Evolutionary conservation across 2,797 vertebrate genomes (phyloP).

Genomic region (Pipistrellus pygmaeus): DNA sequence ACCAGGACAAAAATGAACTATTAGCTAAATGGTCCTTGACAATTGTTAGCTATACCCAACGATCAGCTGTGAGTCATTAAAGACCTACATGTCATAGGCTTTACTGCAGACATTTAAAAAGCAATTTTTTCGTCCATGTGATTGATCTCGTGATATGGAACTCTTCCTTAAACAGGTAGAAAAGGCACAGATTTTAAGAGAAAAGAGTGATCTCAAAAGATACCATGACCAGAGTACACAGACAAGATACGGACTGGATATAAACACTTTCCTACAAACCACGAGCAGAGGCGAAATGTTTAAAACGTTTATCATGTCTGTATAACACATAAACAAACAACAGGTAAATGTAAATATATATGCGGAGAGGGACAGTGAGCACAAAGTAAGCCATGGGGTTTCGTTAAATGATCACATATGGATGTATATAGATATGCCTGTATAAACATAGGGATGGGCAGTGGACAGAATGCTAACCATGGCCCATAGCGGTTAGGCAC

Average conservation of each 20-base stretch:
- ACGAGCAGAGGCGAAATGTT: background rate
- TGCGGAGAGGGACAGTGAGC: background rate
- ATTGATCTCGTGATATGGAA: background rate
- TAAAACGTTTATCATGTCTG: background rate
- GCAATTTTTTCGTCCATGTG: background rate
- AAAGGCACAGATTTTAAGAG: background rate
- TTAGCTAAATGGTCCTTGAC: background rate
- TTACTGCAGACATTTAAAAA: background rate
- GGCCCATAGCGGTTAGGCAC: background rate
- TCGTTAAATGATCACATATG: background rate
- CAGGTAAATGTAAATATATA: background rate
- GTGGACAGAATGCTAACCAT: too few relatives aligned
- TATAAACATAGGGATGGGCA: background rate
- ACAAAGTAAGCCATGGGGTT: background rate
- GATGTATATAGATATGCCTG: background rate
- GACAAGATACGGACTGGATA: background rate
- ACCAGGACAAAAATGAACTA: background rate
- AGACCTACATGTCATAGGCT: background rate
- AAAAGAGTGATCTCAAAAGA: background rate
- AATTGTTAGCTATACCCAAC: background rate
- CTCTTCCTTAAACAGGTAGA: background rate
- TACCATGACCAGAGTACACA: background rate
- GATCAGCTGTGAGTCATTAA: background rate
- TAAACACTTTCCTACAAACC: background rate
- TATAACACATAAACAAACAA: background rate